Evolutionary conservation across 1,140 invertebrate genomes (phyloP), one percentile per base, ranked within the genome.

Genomic region (Thaumetopoea pityocampa): DNA sequence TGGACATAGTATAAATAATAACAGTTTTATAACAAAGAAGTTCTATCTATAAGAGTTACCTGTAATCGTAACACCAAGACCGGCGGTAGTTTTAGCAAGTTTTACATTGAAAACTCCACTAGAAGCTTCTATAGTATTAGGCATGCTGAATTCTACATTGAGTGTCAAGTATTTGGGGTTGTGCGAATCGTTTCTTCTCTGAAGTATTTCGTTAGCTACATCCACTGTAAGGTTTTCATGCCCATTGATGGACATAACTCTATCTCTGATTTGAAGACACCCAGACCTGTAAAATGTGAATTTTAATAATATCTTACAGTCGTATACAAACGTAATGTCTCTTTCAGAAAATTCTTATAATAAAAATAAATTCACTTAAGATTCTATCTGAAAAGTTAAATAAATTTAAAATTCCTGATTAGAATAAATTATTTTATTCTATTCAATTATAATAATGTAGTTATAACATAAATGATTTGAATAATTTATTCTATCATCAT

Each of bases 21-120:
- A 8, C 24, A 44, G n/a, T 4, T 18, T 18, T 18, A 7, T 20
- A 32, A 23, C 36, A 27, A 9, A 7, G 24, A 8, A 41, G 6
- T 9, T 20, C n/a, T n/a, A 12, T 5, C 22, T 22, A 22, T 7
- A 14, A 30, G 6, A 0, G 3, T 29, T 29, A 92, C 93, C 90
- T 71, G 91, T 95, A 2, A 97, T 92, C 3, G 94, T 96, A 4
- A 98, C 90, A 1, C 96, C 96, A 6, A 98, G 85, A 14, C 93
- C 94, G 7, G 89, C 88, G 44, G 88, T 91, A 9, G 90, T 90
- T 65, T 95, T 94, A 0, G 93, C 90, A 5, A 98, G 82, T 78
- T 96, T 95, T 0, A 98, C 95, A 40, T 92, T 93, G 67, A 97
- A 98, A 0, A 94, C 90, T 4, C 96, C 96, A 56, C 92, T 94